phyloP scores from a whole-genome alignment of 2,888 invertebrate genomes.

The Drosophila birchii region DNA sequence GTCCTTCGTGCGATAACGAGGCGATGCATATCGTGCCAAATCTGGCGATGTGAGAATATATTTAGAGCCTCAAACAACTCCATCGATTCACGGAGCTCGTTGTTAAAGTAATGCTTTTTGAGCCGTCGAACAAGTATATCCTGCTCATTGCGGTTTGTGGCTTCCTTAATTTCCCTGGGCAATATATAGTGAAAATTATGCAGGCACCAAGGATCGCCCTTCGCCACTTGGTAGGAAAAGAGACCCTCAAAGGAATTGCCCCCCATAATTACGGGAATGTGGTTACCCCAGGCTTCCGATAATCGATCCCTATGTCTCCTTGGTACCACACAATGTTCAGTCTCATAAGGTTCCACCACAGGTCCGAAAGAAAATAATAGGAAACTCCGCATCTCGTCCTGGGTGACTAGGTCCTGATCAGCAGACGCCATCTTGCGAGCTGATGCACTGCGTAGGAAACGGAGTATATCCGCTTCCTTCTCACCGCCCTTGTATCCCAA shows the following conservation, averaged over 20 bases:
- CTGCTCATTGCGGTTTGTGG: conserved; percentile 52
- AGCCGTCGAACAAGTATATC: conserved; percentile 60
- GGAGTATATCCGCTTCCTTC: conserved; percentile 77
- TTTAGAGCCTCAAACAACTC: conserved; percentile 55
- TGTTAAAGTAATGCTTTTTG: conserved; percentile 67
- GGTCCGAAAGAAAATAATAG: conserved; percentile 79
- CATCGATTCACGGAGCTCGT: conserved; percentile 57
- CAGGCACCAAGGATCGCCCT: conserved; percentile 59
- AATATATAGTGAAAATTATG: conserved; percentile 81
- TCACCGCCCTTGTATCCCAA: conserved; percentile 82
- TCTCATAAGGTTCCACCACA: conserved; percentile 81
- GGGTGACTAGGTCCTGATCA: conserved; percentile 72
- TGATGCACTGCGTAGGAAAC: conserved; percentile 58
- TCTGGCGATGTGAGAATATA: conserved; percentile 65
- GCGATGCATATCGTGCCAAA: conserved; percentile 82
- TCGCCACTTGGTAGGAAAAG: conserved; percentile 67
- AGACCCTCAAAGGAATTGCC: conserved; percentile 83
- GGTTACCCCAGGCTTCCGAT: conserved; percentile 80
- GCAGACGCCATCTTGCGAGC: conserved; percentile 54
- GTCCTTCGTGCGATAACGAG: conserved; percentile 70
- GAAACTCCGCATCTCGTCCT: conserved; percentile 72
- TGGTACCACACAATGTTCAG: conserved; percentile 74
- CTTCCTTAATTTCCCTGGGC: conserved; percentile 75
- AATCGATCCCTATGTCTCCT: conserved; percentile 74
- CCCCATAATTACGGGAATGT: conserved; percentile 82